Evolutionary conservation across 2,797 vertebrate species (phyloP), one percentile per base, ranked within the genome.

Genomic region (Cossypha niveicapilla): DNA sequence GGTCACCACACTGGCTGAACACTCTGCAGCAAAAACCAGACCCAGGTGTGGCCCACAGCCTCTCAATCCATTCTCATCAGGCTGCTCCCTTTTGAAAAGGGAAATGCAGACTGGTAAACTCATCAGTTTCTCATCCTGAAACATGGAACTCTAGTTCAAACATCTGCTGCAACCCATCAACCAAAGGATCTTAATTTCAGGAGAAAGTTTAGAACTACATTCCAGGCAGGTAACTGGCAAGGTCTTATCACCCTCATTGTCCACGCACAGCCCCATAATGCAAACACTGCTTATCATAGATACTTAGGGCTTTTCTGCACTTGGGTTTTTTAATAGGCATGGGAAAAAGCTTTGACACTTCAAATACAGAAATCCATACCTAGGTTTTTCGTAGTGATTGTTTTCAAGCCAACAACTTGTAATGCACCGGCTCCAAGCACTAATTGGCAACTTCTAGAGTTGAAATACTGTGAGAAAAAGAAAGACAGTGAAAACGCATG

Each of bases 381-480:
- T 21, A 99, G 97, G 96, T 99, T 99, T 98, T 98, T 99, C 32
- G 99, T 99, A 96, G 99, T 99, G 98, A 99, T 99, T 90, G 99
- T 99, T 98, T 99, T 99, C 75, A 99, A 98, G 75, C 99, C 99
- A 70, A 99, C 99, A 58, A 99, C 98, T 98, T 99, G 99, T 88
- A 99, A 97, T 8, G 99, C 99, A 65, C 99, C 99, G 4, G 99
- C 99, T 92, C 99, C 99, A 75, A 99, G 98, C 88, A 99, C 98
- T 97, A 99, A 98, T 94, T 99, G 99, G 96, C 99, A 99, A 95
- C 99, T 99, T 96, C 99, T 98, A 6, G 99, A 99, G 97, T 99
- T 99, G 98, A 99, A 99, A 98, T 99, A 99, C 99, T 99, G 98
- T 41, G 41, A 95, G 67, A 57, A 82, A 95, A 77, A 82, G 30